Evolutionary conservation across 2,797 vertebrate genomes (phyloP), one percentile per base, ranked within the genome.

Genomic region (Tinamus major): DNA sequence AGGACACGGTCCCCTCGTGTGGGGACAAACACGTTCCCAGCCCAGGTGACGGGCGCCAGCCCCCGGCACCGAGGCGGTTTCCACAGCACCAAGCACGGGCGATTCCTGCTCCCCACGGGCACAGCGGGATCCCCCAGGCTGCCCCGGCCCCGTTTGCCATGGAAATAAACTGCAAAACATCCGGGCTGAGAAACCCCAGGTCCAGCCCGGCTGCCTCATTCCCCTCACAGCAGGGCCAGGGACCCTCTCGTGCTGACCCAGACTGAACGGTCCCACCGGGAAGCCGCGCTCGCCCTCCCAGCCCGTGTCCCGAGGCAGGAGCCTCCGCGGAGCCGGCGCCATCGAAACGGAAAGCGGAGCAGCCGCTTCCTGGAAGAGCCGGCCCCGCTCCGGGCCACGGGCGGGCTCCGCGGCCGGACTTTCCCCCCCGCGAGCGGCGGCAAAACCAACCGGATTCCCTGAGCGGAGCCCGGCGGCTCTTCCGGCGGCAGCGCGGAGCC

Each of bases 41-140:
- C 51, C 44, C 44, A 76, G 59, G 13, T 61, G 42, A 14, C 41
- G 48, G 48, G 24, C 12, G 21, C 11, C 46, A 48, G 46, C 46
- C 10, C 31, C 19, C 2, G 0, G 31, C 21, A 20, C 68, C 6
- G 29, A 37, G 31, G 21, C 70, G 33, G 13, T 29, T 41, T 2
- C 69, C 19, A 13, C 33, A 21, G 71, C 1, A 1, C 0, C 8
- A 71, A 21, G 19, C 4, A 0, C 53, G 31, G 53, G 16, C 2
- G 9, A 18, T 31, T 31, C 29, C 53, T 31, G 29, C 53, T 55
- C 53, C 53, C 53, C 27, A 18, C 53, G 9, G 29, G 16, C 53
- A 55, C 29, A 11, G 29, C 16, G 7, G 29, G 16, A 55, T 53
- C 53, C 29, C 53, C 29, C 53, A 55, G 27, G 9, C 16, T 18